phyloP scores from a whole-genome alignment of 2,113 vertebrate species.

The Dryoscopus gambensis region DNA sequence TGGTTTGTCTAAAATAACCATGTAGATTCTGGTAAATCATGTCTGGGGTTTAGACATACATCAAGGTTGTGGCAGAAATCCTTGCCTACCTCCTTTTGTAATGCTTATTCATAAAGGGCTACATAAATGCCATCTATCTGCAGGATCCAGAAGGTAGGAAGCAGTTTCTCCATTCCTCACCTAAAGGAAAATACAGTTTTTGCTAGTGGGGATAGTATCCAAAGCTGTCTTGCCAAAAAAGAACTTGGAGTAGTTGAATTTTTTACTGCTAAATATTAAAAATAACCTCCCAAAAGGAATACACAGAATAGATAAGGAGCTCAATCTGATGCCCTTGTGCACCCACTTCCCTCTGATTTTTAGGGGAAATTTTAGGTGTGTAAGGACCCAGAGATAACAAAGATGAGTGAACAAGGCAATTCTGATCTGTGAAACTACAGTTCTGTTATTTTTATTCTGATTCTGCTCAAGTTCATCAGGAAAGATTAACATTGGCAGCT shows the following conservation, averaged over 20 bases:
- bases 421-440: slow-evolving; percentile 3
- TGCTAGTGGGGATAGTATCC: background rate
- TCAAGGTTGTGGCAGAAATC: background rate
- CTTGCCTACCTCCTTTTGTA: background rate
- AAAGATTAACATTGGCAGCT: slow-evolving; percentile 81
- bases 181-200: background rate
- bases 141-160: background rate
- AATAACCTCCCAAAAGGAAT: background rate
- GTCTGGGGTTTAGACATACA: background rate
- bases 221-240: background rate
- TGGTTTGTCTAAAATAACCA: background rate
- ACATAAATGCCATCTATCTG: background rate
- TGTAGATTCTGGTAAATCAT: background rate
- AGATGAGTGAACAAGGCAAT: background rate
- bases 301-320: background rate
- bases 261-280: background rate
- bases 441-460: slow-evolving; percentile 72
- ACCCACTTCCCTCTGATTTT: background rate
- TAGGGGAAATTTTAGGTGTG: background rate
- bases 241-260: background rate
- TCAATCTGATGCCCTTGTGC: background rate
- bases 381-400: background rate
- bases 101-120: background rate
- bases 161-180: background rate
- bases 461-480: slow-evolving; percentile 78